A percentile compares a stretch with the other conserved stretches of the same genome.
Conservation (phyloP, 53 echinoderm and acorn worm genomes). For the Echinometra lucunter region DNA sequence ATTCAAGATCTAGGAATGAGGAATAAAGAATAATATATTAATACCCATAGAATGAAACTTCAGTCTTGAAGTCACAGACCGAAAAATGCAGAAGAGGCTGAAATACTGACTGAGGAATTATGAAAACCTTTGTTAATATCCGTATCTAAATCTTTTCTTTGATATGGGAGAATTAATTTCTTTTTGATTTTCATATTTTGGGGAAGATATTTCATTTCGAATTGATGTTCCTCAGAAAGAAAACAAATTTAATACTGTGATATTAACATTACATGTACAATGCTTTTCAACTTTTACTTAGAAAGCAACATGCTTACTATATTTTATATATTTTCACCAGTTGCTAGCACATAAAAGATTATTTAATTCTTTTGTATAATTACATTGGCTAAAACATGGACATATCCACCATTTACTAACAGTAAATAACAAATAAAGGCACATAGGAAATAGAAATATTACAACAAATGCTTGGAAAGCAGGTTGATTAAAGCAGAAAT, state of each 20-base stretch:
- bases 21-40: background rate
- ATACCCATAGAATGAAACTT: no score
- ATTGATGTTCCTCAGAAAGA: no score
- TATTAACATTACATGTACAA: no score
- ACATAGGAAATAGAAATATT: background rate
- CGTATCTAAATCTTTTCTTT: no score
- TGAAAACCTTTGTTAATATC: no score
- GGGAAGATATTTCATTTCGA: no score
- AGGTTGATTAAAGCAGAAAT: background rate
- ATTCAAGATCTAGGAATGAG: background rate
- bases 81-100: no score
- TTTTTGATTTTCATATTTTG: no score
- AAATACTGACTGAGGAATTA: no score
- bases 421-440: background rate
- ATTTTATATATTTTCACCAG: background rate
- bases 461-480: background rate
- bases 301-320: background rate
- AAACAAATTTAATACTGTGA: no score
- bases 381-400: background rate
- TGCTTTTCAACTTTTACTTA: background rate
- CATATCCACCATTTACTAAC: background rate
- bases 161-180: no score
- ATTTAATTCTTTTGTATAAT: background rate
- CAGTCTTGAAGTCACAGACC: no score
- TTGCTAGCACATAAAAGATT: background rate